Base-by-base conservation (phyloP, 2,888 invertebrate genomes). In the Carpatolechia fugitivella region DNA sequence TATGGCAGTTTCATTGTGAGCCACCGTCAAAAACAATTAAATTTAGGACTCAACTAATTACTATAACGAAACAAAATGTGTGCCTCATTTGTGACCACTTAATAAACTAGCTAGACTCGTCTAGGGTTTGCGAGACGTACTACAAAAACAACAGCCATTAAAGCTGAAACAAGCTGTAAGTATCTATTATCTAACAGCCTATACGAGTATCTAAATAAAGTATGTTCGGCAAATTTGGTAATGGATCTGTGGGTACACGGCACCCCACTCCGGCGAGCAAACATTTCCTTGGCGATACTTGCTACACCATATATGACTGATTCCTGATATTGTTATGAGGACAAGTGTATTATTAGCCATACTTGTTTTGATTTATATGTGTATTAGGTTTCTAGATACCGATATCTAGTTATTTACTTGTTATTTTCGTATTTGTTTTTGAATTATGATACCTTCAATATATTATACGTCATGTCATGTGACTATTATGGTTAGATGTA, bases 161-260 rank as follows among this genome's bases (percentile, higher is more conserved):
- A 38, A 38, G 18, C 38, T 38, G 52, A 49, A 29, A 44, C 54
- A 56, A 18, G 31, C 36, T 33, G 38, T 38, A n/a, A n/a, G n/a
- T n/a, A 41, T 38, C 35, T 44, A 49, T 48, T 56, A 58, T 59
- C 56, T 59, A 58, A 56, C 56, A 47, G 47, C 30, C 14, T 49
- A 49, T 7, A 49, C 5, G 29, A 18, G 11, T 16, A n/a, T n/a
- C n/a, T n/a, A n/a, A n/a, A 33, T n/a, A 33, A 3, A 33, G 56
- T 55, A 18, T 44, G 52, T 52, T 57, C 40, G 53, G 57, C 52
- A 63, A 64, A 60, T 65, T 66, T 54, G 58, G 62, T 67, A 64
- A 67, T 67, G 66, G 66, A 62, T 56, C 13, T 30, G 48, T n/a
- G 29, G 0, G 6, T 31, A 59, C 59, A 57, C 54, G 58, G 54